These are phyloP conservation scores for Phylloscopus collybita DNA, from an alignment of 2,797 vertebrate genomes.

Conservation along the genomic window DNA sequence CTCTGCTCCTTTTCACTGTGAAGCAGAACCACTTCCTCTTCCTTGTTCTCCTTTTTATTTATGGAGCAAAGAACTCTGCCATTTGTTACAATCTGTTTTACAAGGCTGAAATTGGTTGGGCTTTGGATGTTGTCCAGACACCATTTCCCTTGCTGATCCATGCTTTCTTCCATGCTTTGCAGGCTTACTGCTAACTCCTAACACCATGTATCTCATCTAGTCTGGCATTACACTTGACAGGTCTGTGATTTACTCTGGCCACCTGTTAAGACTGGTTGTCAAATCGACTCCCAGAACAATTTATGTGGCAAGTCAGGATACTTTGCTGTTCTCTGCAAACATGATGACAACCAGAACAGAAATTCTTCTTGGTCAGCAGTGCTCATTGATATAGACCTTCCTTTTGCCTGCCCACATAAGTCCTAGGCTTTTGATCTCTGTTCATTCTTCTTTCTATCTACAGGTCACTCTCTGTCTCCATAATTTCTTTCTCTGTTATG, in stretches of 20 bases:
- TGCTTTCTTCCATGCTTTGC: neutral
- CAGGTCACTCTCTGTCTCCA: neutral
- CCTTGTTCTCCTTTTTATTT: slow-evolving; percentile 31
- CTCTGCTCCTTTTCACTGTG: slow-evolving; percentile 2
- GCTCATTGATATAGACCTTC: neutral
- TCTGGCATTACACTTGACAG: neutral
- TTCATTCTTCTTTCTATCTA: neutral
- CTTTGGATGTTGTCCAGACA: slow-evolving; percentile 1
- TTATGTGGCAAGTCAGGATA: neutral
- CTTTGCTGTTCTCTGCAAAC: neutral
- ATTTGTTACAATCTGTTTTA: slow-evolving; percentile 5
- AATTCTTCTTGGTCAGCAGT: neutral
- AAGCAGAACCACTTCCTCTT: slow-evolving; percentile 24
- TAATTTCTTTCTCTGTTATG: neutral
- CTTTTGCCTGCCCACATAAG: neutral
- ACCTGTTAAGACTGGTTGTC: neutral
- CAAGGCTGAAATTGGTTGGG: slow-evolving; percentile 2
- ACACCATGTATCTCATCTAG: neutral
- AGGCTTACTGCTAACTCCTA: slow-evolving; percentile 6
- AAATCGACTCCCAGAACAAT: neutral
- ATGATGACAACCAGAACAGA: neutral
- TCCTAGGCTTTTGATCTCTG: neutral
- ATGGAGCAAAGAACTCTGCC: neutral
- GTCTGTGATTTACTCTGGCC: slow-evolving; percentile 25
- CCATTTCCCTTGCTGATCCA: neutral